These are phyloP conservation scores for Aphelenchoides besseyi DNA, from an alignment of 1,140 invertebrate genomes.

Conservation along the genomic window DNA sequence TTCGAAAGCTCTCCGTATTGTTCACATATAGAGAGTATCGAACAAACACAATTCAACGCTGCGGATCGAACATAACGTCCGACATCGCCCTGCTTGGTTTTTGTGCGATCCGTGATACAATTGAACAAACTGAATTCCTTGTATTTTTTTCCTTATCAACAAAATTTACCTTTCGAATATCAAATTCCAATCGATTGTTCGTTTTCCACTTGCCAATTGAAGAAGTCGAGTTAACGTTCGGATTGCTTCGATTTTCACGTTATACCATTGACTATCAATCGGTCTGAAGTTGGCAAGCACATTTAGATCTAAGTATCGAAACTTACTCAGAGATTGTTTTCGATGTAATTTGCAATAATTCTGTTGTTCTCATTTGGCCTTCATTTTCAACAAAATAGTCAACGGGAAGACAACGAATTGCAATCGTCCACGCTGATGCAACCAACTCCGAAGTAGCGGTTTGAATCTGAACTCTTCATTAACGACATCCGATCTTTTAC, in stretches of 20 bases:
- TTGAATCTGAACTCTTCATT: background rate
- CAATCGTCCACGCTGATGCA: background rate
- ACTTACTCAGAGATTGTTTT: background rate
- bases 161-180: too few species aligned
- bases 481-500: background rate
- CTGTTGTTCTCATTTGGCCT: background rate
- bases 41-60: background rate
- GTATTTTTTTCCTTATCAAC: too few species aligned
- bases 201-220: background rate
- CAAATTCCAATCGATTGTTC: background rate
- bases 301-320: too few species aligned
- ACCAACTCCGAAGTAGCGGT: background rate
- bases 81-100: slow-evolving; percentile 11
- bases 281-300: background rate
- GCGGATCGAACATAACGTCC: slow-evolving; percentile 15
- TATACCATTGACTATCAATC: background rate
- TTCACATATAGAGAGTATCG: background rate
- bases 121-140: slow-evolving; percentile 14
- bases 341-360: background rate
- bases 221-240: background rate
- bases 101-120: slow-evolving; percentile 7
- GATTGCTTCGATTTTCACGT: background rate
- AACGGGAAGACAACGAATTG: background rate
- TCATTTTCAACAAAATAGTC: background rate
- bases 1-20: background rate